Evolutionary conservation across 2,797 vertebrate species (phyloP).

Genomic region (Xyrichtys novacula): DNA sequence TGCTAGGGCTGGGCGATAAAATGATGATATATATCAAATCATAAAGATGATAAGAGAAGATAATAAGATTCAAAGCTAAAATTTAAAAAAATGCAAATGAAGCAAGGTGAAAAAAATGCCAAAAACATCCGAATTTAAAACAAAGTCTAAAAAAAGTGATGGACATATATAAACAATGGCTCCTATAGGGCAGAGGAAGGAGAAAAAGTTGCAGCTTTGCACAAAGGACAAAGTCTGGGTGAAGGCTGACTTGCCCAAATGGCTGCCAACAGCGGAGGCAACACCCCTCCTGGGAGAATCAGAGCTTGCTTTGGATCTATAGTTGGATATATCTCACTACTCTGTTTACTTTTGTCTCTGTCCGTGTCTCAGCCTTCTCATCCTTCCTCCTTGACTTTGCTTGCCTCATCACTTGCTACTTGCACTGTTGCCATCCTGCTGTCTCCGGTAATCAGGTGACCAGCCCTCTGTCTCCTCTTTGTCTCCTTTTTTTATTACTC

Average conservation of each 20-base stretch:
- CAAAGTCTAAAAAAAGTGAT: slow-evolving; percentile 1
- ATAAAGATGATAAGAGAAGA: too few species aligned
- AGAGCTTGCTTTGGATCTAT: slow-evolving; percentile 46
- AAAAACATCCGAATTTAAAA: not conserved
- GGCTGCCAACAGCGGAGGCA: slow-evolving; percentile 47
- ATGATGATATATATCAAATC: too few species aligned
- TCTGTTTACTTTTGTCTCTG: slow-evolving; percentile 52
- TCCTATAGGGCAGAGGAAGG: slow-evolving; percentile 3
- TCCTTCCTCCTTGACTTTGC: slow-evolving; percentile 36
- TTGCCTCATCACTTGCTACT: slow-evolving; percentile 44
- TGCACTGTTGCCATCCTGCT: slow-evolving; percentile 8
- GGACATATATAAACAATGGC: not conserved
- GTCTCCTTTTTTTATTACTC: slow-evolving; percentile 22
- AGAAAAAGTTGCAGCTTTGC: slow-evolving; percentile 9
- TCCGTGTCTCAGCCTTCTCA: slow-evolving; percentile 17
- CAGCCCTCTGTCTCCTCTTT: slow-evolving; percentile 3
- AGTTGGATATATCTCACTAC: slow-evolving; percentile 51
- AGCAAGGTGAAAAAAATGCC: not conserved
- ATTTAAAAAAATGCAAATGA: not conserved
- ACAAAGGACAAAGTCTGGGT: slow-evolving; percentile 33
- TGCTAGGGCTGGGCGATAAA: too few species aligned
- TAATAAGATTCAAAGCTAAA: not conserved
- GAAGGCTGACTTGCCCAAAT: slow-evolving; percentile 32
- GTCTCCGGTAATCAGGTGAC: slow-evolving; percentile 18
- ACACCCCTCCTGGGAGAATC: slow-evolving; percentile 39